phyloP scores from a whole-genome alignment of 1,140 invertebrate genomes.

The Drosophila kohkoa region DNA sequence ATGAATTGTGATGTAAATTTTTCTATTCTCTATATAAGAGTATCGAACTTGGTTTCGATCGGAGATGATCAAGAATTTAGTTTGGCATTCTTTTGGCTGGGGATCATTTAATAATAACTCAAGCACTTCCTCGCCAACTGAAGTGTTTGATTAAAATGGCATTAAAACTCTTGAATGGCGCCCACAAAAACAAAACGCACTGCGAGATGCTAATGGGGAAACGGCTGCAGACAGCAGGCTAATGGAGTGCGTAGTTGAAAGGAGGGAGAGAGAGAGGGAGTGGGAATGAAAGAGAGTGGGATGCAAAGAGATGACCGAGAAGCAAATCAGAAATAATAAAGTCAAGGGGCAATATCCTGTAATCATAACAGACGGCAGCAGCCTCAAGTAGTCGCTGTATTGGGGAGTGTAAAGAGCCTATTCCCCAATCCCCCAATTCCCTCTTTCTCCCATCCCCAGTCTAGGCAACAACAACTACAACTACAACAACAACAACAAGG shows the following conservation, averaged over 20 bases:
- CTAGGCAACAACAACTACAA: background rate
- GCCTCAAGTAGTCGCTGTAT: background rate
- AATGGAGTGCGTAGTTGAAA: background rate
- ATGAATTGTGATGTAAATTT: too few relatives aligned
- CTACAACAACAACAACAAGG: conserved; percentile 21
- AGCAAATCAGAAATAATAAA: conserved; percentile 57
- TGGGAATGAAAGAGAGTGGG: too few relatives aligned
- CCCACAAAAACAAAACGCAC: conserved; percentile 31
- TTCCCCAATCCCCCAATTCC: background rate
- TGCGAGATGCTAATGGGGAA: background rate
- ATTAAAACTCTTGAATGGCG: conserved; percentile 25
- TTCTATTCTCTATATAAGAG: too few relatives aligned
- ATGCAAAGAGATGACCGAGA: background rate
- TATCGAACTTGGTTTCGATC: background rate
- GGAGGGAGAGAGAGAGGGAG: background rate
- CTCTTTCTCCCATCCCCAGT: too few relatives aligned
- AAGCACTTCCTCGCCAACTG: conserved; percentile 4
- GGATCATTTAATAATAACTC: conserved; percentile 20
- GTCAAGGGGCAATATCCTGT: conserved; percentile 62
- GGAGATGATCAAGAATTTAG: too few relatives aligned
- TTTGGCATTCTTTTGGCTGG: background rate
- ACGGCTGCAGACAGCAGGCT: background rate
- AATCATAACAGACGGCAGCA: conserved; percentile 47
- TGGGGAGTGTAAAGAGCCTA: too few relatives aligned
- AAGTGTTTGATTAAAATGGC: conserved; percentile 19